phyloP scores from a whole-genome alignment of 2,113 vertebrate genomes.

The Pangasianodon hypophthalmus region DNA sequence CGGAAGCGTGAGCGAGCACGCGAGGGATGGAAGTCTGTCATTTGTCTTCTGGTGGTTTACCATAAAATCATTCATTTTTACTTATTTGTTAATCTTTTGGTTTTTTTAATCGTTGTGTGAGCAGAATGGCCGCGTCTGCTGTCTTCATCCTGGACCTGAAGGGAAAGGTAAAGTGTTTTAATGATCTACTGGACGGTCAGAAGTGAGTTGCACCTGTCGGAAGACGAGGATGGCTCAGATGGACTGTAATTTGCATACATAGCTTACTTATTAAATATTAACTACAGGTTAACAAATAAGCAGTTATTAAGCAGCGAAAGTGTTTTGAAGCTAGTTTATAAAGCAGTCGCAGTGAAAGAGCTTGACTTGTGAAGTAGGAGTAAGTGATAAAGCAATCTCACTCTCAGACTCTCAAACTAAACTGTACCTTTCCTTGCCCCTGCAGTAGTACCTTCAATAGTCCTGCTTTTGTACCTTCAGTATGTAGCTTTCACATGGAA shows the following conservation, averaged over 20 bases:
- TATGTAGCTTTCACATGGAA: neutral
- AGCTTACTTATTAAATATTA: neutral
- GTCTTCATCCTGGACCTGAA: slow-evolving; percentile 81
- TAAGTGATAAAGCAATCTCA: neutral
- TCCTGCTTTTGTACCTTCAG: neutral
- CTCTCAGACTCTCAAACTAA: too few species aligned
- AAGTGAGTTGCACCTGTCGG: slow-evolving; percentile 49
- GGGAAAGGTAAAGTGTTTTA: slow-evolving; percentile 75
- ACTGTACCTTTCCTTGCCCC: neutral
- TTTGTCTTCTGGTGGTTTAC: neutral
- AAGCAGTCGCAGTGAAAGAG: neutral
- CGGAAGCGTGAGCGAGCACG: slow-evolving; percentile 57
- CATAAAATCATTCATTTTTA: neutral
- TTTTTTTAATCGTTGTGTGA: neutral
- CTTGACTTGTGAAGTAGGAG: neutral
- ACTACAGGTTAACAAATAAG: neutral
- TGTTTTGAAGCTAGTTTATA: neutral
- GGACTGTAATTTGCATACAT: neutral
- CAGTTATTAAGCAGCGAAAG: neutral
- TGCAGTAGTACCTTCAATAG: neutral
- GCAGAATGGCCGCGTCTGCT: slow-evolving; percentile 78
- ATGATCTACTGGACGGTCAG: neutral
- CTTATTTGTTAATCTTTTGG: neutral
- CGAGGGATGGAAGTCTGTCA: slow-evolving; percentile 41
- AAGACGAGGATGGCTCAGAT: neutral